phyloP scores from a whole-genome alignment of 1,140 invertebrate genomes.

The Drosophila watanabei region DNA sequence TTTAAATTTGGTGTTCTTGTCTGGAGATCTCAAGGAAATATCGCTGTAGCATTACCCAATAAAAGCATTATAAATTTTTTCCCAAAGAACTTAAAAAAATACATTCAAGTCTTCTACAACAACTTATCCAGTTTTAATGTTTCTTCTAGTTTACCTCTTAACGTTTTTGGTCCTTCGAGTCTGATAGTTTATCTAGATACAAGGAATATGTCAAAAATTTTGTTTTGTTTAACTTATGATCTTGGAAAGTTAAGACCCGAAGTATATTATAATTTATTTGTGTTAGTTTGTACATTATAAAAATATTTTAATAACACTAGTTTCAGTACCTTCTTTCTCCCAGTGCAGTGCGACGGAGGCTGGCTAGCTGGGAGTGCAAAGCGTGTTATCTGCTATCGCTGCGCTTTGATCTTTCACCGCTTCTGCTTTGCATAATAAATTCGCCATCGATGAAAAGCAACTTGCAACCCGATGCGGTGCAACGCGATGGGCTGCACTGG shows the following conservation, averaged over 20 bases:
- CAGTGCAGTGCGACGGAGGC: conserved; percentile 15
- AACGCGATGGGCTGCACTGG: conserved; percentile 32
- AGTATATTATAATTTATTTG: too few species aligned
- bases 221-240: too few species aligned
- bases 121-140: too few species aligned
- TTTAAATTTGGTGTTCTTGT: not conserved
- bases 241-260: too few species aligned
- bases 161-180: too few species aligned
- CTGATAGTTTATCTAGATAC: rapidly evolving
- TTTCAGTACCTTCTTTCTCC: not conserved
- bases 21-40: not conserved
- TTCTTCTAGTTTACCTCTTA: too few species aligned
- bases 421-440: conserved; percentile 85
- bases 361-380: conserved; percentile 24
- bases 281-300: too few species aligned
- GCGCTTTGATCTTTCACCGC: conserved; percentile 83
- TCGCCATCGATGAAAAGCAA: conserved; percentile 83
- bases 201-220: not conserved
- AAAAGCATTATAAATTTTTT: not conserved
- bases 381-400: conserved; percentile 79
- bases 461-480: conserved; percentile 60
- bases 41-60: not conserved
- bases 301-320: not conserved
- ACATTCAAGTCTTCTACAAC: too few species aligned
- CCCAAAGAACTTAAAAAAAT: too few species aligned